Base-by-base conservation (phyloP, 1,140 invertebrate genomes). In the Drosophila teissieri region DNA sequence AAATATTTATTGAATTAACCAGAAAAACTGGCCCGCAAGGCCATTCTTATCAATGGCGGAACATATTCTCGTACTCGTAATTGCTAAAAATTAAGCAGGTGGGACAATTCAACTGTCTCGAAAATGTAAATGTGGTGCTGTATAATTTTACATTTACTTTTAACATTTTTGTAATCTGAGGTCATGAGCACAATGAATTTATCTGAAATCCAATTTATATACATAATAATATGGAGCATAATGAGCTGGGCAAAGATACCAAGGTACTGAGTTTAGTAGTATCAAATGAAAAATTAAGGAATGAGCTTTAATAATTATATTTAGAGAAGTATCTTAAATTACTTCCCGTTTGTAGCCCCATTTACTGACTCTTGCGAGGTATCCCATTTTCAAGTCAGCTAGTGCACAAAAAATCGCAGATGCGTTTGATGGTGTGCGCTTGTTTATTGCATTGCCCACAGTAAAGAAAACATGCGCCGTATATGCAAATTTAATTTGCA, bases 401-500 rank as follows among this genome's bases (percentile, higher is more conserved):
- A 2, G 24, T 22, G 36, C 36, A 78, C 37, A 78, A 62, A 82
- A 78, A 78, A 65, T 60, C 15, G n/a, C 19, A 17, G 39, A 39
- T 40, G 24, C 3, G 19, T 53, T 61, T 68, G 49, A 42, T 44
- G 54, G 31, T 72, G 14, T 49, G 46, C 10, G 68, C 46, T 78
- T 78, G 61, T 76, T 76, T 79, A 69, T 88, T 64, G 61, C 60
- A 70, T 39, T 78, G 58, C 53, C 65, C 60, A 73, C 73, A 70
- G 72, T 77, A 89, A 89, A 73, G 76, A 80, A 77, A 89, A 89
- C 73, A 76, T 73, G 67, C 83, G 67, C 53, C 49, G 46, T 58
- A 79, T 82, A 89, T 88, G 84, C 76, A 89, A 88, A 88, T 88
- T 88, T 83, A 89, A 88, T 88, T 83, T 80, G 40, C 68, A 34